Base-by-base conservation (phyloP, 2,888 invertebrate species). In the Leptinotarsa tumamoca region DNA sequence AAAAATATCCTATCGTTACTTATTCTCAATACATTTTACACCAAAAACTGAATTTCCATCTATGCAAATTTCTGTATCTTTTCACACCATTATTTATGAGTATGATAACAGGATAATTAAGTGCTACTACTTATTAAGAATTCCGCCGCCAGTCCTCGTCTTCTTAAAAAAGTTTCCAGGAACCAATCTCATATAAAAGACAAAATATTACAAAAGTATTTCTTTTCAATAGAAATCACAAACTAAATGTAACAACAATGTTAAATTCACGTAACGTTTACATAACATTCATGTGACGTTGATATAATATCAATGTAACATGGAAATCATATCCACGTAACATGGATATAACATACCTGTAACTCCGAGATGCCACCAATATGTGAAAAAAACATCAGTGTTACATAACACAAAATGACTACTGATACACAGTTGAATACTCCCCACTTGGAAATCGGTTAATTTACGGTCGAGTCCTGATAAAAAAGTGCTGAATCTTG, bases 401-500 rank as follows among this genome's bases (percentile, higher is more conserved):
- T 61, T 23, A 73, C 72, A 72, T 50, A 14, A 27, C 14, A 58
- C 68, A 68, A 61, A 61, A 43, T 15, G 49, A 63, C 18, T 63
- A 71, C 51, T n/a, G 61, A 51, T 56, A 72, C 18, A 69, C 54
- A 33, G 43, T 33, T 43, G 18, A 69, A 27, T 14, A 14, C 69
- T 69, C 43, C 68, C 68, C 27, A 18, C 56, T 18, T 43, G 54
- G 58, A 50, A 58, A 70, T 56, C 69, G 69, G 52, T 27, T 23
- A 52, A 23, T 43, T 18, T 68, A 33, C 56, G 63, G 63, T 33
- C 17, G n/a, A n/a, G 63, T 63, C 63, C 13, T 43, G 33, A 63
- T 17, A 33, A 43, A 63, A 73, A 71, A 68, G 75, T 75, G 71
- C 71, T 50, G 54, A 69, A 69, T 71, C 49, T 52, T 68, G 76